Evolutionary conservation across 2,113 vertebrate species (phyloP).

Genomic region (Podiceps cristatus): DNA sequence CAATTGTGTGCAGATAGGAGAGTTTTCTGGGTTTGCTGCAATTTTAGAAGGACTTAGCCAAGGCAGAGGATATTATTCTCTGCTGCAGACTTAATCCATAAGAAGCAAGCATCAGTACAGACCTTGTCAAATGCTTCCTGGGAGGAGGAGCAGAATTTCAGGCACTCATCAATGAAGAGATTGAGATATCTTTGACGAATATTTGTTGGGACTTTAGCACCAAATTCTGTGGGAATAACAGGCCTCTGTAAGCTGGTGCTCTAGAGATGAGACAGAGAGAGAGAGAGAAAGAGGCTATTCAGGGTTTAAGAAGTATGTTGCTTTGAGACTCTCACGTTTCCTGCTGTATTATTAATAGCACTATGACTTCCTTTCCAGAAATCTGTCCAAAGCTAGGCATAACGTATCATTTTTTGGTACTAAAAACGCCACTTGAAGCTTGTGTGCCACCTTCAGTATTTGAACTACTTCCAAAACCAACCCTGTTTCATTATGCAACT

Average conservation of each 20-base stretch:
- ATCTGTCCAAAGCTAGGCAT: background rate
- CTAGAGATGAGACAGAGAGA: constrained; percentile 69
- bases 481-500: background rate
- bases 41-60: background rate
- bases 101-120: background rate
- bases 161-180: constrained; percentile 94
- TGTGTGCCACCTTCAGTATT: background rate
- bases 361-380: constrained; percentile 9
- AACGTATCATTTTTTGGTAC: background rate
- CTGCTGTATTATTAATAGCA: background rate
- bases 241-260: constrained; percentile 90
- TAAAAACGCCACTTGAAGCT: background rate
- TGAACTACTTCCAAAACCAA: background rate
- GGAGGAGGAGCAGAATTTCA: constrained; percentile 87
- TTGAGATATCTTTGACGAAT: constrained; percentile 96
- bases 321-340: background rate
- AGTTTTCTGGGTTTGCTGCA: background rate
- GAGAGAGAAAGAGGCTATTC: background rate
- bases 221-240: constrained; percentile 92
- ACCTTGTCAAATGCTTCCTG: constrained; percentile 91
- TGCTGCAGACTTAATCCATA: background rate
- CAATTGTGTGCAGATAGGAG: background rate
- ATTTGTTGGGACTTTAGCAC: constrained; percentile 93
- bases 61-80: background rate
- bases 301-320: background rate